Evolutionary conservation across 2,888 invertebrate species (phyloP).

Genomic region (Pharmacophagus antenor): DNA sequence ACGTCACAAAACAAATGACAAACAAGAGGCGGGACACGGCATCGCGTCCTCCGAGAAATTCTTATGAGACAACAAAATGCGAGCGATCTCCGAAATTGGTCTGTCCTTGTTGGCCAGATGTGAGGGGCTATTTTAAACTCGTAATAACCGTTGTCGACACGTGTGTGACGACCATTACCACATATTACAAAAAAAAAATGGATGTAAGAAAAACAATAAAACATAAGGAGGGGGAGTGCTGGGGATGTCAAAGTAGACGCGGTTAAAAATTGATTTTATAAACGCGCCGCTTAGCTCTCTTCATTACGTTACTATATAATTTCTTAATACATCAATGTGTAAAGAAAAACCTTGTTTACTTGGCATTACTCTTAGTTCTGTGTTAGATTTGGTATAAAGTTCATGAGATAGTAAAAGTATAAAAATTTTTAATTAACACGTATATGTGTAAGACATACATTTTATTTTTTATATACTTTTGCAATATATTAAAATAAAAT

Average conservation of each 20-base stretch:
- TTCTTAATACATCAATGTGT: too few relatives aligned
- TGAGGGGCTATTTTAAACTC: slow-evolving; percentile 79
- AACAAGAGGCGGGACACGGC: slow-evolving; percentile 11
- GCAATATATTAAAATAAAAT: too few relatives aligned
- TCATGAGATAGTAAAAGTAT: too few relatives aligned
- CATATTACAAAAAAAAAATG: slow-evolving; percentile 81
- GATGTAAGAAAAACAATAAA: slow-evolving; percentile 78
- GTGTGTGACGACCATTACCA: slow-evolving; percentile 79
- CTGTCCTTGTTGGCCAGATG: slow-evolving; percentile 53
- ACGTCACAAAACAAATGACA: slow-evolving; percentile 20
- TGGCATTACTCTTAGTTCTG: too few relatives aligned
- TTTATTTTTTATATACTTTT: too few relatives aligned
- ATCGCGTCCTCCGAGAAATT: slow-evolving; percentile 33
- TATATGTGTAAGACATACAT: too few relatives aligned
- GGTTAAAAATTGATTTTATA: slow-evolving; percentile 67
- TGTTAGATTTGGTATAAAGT: too few relatives aligned
- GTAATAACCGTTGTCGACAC: slow-evolving; percentile 77
- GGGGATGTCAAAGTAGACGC: slow-evolving; percentile 55
- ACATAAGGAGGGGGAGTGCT: slow-evolving; percentile 44
- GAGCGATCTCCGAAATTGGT: slow-evolving; percentile 64
- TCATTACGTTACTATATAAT: not conserved
- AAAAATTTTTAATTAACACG: too few relatives aligned
- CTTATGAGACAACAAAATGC: slow-evolving; percentile 45
- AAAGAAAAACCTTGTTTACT: too few relatives aligned
- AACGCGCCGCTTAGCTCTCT: slow-evolving; percentile 37